These are phyloP conservation scores for Physeter macrocephalus DNA, from an alignment of 2,113 vertebrate species.

Conservation along the genomic window DNA sequence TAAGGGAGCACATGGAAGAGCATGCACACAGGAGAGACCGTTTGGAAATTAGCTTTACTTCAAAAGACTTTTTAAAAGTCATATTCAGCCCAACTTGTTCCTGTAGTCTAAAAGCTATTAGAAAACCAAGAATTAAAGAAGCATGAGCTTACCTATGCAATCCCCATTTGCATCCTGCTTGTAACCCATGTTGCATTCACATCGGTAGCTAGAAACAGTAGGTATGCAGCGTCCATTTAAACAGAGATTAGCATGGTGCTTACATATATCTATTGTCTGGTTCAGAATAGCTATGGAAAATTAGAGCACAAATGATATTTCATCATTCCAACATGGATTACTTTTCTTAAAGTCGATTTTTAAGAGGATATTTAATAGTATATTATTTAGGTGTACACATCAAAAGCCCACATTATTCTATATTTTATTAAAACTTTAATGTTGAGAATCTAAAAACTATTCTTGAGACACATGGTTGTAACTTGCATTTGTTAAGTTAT, in stretches of 20 bases:
- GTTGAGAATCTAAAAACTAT: not conserved
- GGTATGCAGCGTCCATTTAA: slow-evolving; percentile 96
- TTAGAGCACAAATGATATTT: not conserved
- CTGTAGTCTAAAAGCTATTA: not conserved
- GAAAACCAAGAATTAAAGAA: not conserved
- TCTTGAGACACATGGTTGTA: not conserved
- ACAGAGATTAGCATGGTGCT: slow-evolving; percentile 95
- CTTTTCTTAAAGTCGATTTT: not conserved
- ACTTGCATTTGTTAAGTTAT: slow-evolving; percentile 33
- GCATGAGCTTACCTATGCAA: slow-evolving; percentile 89
- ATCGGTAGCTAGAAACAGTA: slow-evolving; percentile 92
- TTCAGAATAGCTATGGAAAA: slow-evolving; percentile 86
- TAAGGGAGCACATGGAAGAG: not conserved
- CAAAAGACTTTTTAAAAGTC: not conserved
- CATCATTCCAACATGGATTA: not conserved
- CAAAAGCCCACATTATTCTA: not conserved
- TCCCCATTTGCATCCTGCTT: slow-evolving; percentile 92
- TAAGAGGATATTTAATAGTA: not conserved
- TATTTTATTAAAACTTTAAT: not conserved
- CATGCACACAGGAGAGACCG: not conserved
- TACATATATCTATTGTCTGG: slow-evolving; percentile 95
- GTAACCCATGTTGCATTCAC: slow-evolving; percentile 99
- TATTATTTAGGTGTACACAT: not conserved
- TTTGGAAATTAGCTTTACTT: not conserved
- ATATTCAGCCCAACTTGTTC: not conserved